A percentile compares a stretch with the other conserved stretches of the same genome.
Evolutionary conservation across 2,113 vertebrate species (phyloP).

Genomic region (Neolamprologus cancellatus): DNA sequence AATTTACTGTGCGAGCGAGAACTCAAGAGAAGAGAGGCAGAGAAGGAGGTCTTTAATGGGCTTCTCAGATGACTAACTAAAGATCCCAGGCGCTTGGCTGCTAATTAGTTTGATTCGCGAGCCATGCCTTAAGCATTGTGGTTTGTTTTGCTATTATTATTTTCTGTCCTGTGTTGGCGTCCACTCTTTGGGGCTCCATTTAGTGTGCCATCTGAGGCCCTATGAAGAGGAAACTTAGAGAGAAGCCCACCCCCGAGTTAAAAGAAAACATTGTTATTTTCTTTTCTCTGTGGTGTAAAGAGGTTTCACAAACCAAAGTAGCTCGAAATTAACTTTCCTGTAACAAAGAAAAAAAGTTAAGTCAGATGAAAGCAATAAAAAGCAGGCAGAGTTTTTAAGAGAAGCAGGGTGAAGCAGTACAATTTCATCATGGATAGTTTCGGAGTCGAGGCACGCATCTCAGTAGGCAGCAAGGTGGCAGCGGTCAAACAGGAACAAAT

Average conservation of each 20-base stretch:
- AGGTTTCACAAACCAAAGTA: conserved; percentile 12
- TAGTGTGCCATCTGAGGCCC: conserved; percentile 10
- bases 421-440: not conserved
- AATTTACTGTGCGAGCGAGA: not conserved
- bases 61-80: conserved; percentile 58
- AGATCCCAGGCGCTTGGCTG: conserved; percentile 39
- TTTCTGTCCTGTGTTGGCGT: conserved; percentile 21
- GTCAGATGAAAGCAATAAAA: conserved; percentile 22
- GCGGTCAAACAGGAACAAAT: not conserved
- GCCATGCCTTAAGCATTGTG: conserved; percentile 40
- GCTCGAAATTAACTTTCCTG: conserved; percentile 39
- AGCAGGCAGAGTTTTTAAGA: not conserved
- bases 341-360: conserved; percentile 10
- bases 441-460: not conserved
- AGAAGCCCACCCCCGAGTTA: conserved; percentile 1
- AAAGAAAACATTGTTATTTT: conserved; percentile 17
- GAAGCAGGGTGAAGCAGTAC: not conserved
- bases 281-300: conserved; percentile 5
- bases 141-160: conserved; percentile 56
- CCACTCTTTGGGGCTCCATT: conserved; percentile 27
- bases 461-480: not conserved
- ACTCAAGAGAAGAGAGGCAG: not conserved
- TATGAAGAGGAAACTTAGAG: not conserved
- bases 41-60: conserved; percentile 13
- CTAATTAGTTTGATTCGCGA: conserved; percentile 68